Evolutionary conservation across 2,888 invertebrate genomes (phyloP).

Genomic region (Leucophenga maculata): DNA sequence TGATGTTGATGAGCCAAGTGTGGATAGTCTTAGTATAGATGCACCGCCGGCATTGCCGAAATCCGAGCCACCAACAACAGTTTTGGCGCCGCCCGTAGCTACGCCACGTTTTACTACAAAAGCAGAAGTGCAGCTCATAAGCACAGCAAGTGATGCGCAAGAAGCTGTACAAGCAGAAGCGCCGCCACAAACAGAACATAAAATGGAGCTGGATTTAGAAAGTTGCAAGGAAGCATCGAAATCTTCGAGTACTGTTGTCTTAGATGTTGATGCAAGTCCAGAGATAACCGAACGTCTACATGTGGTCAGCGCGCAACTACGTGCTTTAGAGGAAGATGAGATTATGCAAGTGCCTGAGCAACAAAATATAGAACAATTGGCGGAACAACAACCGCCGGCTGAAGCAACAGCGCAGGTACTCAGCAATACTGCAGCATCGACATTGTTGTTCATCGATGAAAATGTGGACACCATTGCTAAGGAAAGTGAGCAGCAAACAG

Average conservation of each 20-base stretch:
- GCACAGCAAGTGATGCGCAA: neutral
- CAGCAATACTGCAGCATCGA: too few relatives aligned
- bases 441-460: neutral
- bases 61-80: slow-evolving; percentile 48
- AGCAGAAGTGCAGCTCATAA: slow-evolving; percentile 40
- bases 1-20: neutral
- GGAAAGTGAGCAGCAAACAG: neutral
- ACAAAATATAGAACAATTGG: neutral
- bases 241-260: neutral
- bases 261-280: slow-evolving; percentile 21
- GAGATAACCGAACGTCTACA: slow-evolving; percentile 54
- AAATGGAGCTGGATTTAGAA: slow-evolving; percentile 1
- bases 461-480: neutral
- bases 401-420: too few relatives aligned
- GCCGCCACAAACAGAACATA: neutral
- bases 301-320: slow-evolving; percentile 64
- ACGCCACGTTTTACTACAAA: slow-evolving; percentile 42
- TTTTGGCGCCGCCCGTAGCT: neutral
- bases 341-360: too few relatives aligned
- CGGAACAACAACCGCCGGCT: neutral
- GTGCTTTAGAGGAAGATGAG: slow-evolving; percentile 58
- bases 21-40: slow-evolving; percentile 34
- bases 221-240: neutral
- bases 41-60: slow-evolving; percentile 55
- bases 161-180: neutral